Percentiles rank a stretch among this genome's conserved stretches.
Conservation (phyloP, 2,113 vertebrate species). For the Bostrychus sinensis region DNA sequence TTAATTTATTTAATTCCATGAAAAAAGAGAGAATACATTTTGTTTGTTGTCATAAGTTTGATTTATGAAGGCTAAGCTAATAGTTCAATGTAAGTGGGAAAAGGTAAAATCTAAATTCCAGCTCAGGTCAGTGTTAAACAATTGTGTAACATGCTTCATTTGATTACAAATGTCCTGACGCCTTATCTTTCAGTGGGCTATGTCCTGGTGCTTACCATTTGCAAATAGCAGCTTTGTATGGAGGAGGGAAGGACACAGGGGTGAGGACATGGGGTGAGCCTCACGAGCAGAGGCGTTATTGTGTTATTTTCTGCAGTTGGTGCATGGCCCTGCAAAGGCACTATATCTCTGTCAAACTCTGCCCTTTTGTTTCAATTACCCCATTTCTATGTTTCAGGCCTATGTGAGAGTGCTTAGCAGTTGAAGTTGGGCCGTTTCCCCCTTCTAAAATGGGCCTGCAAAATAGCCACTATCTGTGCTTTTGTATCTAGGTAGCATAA, state of each 20-base stretch:
- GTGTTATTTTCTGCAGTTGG: constrained; percentile 72
- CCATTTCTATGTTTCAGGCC: constrained; percentile 71
- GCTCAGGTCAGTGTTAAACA: constrained; percentile 66
- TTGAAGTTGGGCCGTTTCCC: constrained; percentile 43
- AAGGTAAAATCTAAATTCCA: constrained; percentile 71
- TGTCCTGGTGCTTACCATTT: constrained; percentile 66
- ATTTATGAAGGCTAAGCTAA: constrained; percentile 67
- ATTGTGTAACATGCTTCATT: constrained; percentile 53
- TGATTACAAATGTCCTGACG: constrained; percentile 69
- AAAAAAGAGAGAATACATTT: constrained; percentile 53
- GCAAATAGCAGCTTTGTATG: constrained; percentile 62
- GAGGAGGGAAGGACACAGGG: constrained; percentile 60
- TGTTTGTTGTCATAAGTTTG: constrained; percentile 41
- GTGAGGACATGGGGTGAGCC: constrained; percentile 63
- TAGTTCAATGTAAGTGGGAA: constrained; percentile 65
- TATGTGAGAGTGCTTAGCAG: constrained; percentile 54
- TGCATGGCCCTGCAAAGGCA: constrained; percentile 58
- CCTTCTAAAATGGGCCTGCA: constrained; percentile 30
- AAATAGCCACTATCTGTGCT: constrained; percentile 15
- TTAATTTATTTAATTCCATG: constrained; percentile 12
- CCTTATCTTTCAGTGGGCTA: constrained; percentile 63
- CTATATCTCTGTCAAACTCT: constrained; percentile 76
- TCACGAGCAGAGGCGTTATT: constrained; percentile 56
- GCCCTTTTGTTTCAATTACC: constrained; percentile 79
- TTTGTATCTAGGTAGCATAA: constrained; percentile 36